Conservation (phyloP, 2,888 invertebrate species). For the Sericinus montela region DNA sequence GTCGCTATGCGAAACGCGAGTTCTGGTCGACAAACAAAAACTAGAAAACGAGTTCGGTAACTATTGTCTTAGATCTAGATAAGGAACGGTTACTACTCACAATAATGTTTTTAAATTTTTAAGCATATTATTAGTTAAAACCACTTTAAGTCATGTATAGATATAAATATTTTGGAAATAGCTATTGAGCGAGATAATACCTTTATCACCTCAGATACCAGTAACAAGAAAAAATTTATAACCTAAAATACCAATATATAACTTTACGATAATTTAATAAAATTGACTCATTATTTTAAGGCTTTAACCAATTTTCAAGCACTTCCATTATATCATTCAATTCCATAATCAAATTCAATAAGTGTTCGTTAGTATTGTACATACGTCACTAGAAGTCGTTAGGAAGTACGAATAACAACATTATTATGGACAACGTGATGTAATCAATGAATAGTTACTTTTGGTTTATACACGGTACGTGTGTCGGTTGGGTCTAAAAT, state of each 20-base stretch:
- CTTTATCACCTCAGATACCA: too few species aligned
- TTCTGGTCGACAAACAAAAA: slow-evolving; percentile 25
- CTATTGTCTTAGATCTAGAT: neutral
- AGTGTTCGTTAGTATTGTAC: slow-evolving; percentile 9
- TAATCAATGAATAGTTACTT: slow-evolving; percentile 49
- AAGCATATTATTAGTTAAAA: too few species aligned
- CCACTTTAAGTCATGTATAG: too few species aligned
- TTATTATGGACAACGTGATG: slow-evolving; percentile 57
- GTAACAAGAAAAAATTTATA: too few species aligned
- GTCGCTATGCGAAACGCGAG: slow-evolving; percentile 40
- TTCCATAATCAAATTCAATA: neutral
- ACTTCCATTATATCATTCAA: too few species aligned
- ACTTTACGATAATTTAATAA: too few species aligned
- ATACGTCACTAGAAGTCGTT: slow-evolving; percentile 34
- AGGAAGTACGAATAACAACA: slow-evolving; percentile 44
- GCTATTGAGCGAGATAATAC: too few species aligned
- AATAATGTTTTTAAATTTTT: too few species aligned
- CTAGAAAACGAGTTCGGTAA: neutral
- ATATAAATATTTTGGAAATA: too few species aligned
- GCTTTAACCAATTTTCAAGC: too few species aligned
- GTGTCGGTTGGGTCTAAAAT: slow-evolving; percentile 35
- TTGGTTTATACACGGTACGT: slow-evolving; percentile 54
- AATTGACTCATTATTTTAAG: too few species aligned
- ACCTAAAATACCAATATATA: too few species aligned
- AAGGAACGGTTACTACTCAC: neutral